Percentiles rank a stretch among this genome's conserved stretches.
phyloP scores from a whole-genome alignment of 2,113 vertebrate genomes.

The Ondatra zibethicus region DNA sequence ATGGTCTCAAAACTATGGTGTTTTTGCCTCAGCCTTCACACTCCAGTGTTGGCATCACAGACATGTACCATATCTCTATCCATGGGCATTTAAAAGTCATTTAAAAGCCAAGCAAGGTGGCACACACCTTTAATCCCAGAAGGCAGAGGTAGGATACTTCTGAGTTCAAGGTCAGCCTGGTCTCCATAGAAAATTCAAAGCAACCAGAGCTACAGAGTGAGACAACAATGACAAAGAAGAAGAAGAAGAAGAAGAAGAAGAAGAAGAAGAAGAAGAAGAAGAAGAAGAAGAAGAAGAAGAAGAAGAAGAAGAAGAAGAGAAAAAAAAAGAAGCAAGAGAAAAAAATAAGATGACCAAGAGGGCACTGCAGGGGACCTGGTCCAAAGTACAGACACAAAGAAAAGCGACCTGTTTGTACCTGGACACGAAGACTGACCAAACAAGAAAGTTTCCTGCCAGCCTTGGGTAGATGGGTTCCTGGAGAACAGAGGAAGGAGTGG shows the following conservation, averaged over 20 bases:
- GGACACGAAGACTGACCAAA: background rate
- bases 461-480: background rate
- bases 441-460: background rate
- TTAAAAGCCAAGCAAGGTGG: background rate
- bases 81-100: background rate
- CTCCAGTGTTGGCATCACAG: background rate
- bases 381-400: background rate
- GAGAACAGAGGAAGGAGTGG: background rate
- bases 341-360: background rate
- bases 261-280: too few relatives aligned
- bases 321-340: too few relatives aligned
- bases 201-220: background rate
- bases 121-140: background rate
- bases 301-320: too few relatives aligned
- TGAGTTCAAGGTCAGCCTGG: background rate
- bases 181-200: background rate
- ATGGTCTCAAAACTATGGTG: too few relatives aligned
- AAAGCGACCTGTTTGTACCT: background rate
- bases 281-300: background rate
- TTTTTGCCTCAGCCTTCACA: background rate
- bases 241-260: background rate
- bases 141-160: background rate
- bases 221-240: too few relatives aligned
- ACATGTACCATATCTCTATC: background rate
- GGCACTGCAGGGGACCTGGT: background rate